Percentiles rank a stretch among this genome's conserved stretches.
Conservation (phyloP, 2,113 vertebrate species). For the Malurus alboscapulatus region DNA sequence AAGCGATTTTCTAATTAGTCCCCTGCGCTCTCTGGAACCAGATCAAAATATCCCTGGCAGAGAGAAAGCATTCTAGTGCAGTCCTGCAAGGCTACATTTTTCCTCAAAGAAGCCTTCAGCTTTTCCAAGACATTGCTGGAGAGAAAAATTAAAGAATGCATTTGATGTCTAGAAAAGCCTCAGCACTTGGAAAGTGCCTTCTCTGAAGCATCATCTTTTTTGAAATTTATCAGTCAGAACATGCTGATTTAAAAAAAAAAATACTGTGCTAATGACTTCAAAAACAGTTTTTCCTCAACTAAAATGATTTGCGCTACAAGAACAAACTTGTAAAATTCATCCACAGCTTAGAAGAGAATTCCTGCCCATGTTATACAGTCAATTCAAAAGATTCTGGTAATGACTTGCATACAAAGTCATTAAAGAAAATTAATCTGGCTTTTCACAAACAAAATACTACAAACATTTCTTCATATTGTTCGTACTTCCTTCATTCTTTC, state of each 20-base stretch:
- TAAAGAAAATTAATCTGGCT: neutral
- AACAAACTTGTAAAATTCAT: neutral
- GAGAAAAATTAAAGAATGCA: constrained; percentile 35
- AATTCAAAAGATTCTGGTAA: neutral
- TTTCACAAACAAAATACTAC: neutral
- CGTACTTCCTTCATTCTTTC: neutral
- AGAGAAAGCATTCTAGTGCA: neutral
- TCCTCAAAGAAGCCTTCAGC: neutral
- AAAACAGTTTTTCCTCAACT: neutral
- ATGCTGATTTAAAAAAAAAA: neutral
- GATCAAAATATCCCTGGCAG: constrained; percentile 39
- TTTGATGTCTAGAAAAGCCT: constrained; percentile 36
- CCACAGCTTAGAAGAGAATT: neutral
- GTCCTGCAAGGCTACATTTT: constrained; percentile 11
- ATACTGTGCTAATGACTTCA: neutral
- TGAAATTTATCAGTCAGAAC: constrained; percentile 21
- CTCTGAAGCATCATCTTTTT: neutral
- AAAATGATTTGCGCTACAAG: neutral
- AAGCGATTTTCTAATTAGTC: constrained; percentile 45
- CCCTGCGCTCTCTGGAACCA: constrained; percentile 30
- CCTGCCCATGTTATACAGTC: neutral
- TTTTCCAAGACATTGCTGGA: constrained; percentile 7
- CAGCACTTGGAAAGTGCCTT: neutral
- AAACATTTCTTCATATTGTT: neutral
- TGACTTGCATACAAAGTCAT: neutral